Conservation (phyloP, 2,888 invertebrate genomes). For the Mythimna vitellina region DNA sequence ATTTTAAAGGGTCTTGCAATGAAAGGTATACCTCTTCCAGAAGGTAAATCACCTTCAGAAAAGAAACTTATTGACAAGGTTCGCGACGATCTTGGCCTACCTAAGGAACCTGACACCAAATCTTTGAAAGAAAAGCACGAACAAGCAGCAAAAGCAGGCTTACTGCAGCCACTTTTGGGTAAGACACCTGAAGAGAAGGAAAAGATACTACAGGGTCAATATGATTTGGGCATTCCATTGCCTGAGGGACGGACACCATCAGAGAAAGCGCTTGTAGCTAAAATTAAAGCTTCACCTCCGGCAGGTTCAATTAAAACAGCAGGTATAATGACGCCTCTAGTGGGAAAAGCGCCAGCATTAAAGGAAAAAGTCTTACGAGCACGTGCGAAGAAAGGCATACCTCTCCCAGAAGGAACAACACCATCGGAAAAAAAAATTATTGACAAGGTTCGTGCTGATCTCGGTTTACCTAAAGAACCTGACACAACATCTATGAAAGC, state of each 20-base stretch:
- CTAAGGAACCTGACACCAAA: slow-evolving; percentile 40
- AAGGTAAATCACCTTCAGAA: slow-evolving; percentile 61
- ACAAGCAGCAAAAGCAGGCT: slow-evolving; percentile 4
- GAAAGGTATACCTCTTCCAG: slow-evolving; percentile 40
- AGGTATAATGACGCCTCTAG: background rate
- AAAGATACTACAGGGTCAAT: slow-evolving; percentile 1
- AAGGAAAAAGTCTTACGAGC: slow-evolving; percentile 21
- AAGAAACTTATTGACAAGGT: slow-evolving; percentile 45
- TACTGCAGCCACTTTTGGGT: slow-evolving; percentile 1
- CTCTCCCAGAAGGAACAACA: slow-evolving; percentile 43
- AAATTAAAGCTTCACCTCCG: background rate
- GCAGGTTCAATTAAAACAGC: too few relatives aligned
- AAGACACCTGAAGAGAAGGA: slow-evolving; percentile 18
- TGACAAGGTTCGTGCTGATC: slow-evolving; percentile 51
- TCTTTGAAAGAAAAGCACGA: slow-evolving; percentile 21
- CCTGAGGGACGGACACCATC: slow-evolving; percentile 56
- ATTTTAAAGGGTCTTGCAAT: slow-evolving; percentile 37
- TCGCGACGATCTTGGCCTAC: slow-evolving; percentile 54
- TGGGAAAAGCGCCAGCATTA: slow-evolving; percentile 20
- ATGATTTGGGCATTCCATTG: slow-evolving; percentile 11
- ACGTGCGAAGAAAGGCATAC: slow-evolving; percentile 47
- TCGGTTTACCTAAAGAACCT: slow-evolving; percentile 59
- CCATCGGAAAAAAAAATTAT: slow-evolving; percentile 63
- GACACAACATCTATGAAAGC: slow-evolving; percentile 44
- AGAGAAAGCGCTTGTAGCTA: slow-evolving; percentile 27